Conservation (phyloP, 1,140 invertebrate genomes). For the Drosophila lini region DNA sequence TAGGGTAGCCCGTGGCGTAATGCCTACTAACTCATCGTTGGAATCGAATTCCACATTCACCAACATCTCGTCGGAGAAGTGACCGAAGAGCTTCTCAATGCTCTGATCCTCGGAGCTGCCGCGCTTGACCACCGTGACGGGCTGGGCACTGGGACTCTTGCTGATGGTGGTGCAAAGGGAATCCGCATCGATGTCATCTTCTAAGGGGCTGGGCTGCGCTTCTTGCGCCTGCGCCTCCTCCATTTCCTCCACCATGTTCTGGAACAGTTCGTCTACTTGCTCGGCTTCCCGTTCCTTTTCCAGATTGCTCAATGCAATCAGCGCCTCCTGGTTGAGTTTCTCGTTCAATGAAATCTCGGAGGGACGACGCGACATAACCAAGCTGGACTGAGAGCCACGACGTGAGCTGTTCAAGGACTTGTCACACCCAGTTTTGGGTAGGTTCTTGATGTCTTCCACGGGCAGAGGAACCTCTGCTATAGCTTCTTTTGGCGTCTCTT, state of each 20-base stretch:
- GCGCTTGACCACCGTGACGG: slow-evolving; percentile 66
- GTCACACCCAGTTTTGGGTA: slow-evolving; percentile 78
- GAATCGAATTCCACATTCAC: slow-evolving; percentile 80
- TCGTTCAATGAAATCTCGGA: slow-evolving; percentile 64
- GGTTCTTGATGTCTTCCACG: slow-evolving; percentile 73
- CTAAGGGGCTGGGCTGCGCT: neutral
- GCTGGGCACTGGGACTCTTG: slow-evolving; percentile 79
- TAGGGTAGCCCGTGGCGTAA: slow-evolving; percentile 43
- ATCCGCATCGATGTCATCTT: slow-evolving; percentile 64
- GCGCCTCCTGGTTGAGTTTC: slow-evolving; percentile 60
- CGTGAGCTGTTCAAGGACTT: slow-evolving; percentile 71
- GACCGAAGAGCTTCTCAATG: slow-evolving; percentile 76
- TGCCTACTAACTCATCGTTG: slow-evolving; percentile 75
- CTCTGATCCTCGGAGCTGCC: slow-evolving; percentile 81
- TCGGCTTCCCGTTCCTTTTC: slow-evolving; percentile 42
- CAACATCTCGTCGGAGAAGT: slow-evolving; percentile 79
- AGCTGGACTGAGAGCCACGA: slow-evolving; percentile 68
- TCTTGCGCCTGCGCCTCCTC: slow-evolving; percentile 20
- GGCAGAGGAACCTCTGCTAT: neutral
- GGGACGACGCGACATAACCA: slow-evolving; percentile 52
- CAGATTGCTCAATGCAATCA: slow-evolving; percentile 36
- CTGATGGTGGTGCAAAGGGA: slow-evolving; percentile 78
- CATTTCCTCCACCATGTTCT: slow-evolving; percentile 59
- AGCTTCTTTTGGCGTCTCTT: slow-evolving; percentile 1
- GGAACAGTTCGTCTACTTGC: slow-evolving; percentile 52